Conservation (phyloP, 2,797 vertebrate species). For the Notamacropus eugenii region DNA sequence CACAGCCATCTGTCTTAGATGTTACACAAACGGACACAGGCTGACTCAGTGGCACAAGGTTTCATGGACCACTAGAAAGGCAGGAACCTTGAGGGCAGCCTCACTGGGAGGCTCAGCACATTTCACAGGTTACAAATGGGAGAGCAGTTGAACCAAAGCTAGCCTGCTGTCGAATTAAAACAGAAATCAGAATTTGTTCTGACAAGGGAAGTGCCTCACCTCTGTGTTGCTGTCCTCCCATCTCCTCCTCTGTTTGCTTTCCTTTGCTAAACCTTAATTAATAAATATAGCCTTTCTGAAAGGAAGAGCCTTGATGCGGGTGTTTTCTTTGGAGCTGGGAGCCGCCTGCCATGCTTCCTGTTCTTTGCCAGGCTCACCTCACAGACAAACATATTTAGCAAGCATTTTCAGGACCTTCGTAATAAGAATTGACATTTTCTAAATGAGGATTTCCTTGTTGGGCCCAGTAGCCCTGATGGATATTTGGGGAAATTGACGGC, state of each 20-base stretch:
- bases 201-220: not conserved
- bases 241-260: not conserved
- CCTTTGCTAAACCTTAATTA: slow-evolving; percentile 25
- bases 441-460: slow-evolving; percentile 82
- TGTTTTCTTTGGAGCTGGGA: slow-evolving; percentile 55
- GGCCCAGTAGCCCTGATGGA: slow-evolving; percentile 78
- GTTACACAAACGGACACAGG: not conserved
- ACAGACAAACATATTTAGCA: slow-evolving; percentile 75
- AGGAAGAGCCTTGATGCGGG: slow-evolving; percentile 21
- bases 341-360: slow-evolving; percentile 28
- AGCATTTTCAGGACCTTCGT: slow-evolving; percentile 79
- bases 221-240: not conserved
- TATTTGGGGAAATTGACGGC: slow-evolving; percentile 77
- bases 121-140: not conserved
- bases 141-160: slow-evolving; percentile 17
- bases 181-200: not conserved
- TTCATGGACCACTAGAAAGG: not conserved
- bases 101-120: not conserved
- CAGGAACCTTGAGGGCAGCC: not conserved
- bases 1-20: not conserved
- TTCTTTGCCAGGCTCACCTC: slow-evolving; percentile 65
- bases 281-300: slow-evolving; percentile 32
- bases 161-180: not conserved
- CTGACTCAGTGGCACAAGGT: not conserved
- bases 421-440: slow-evolving; percentile 82